Evolutionary conservation across 2,797 vertebrate genomes (phyloP).

Genomic region (Halcyon smyrnensis): DNA sequence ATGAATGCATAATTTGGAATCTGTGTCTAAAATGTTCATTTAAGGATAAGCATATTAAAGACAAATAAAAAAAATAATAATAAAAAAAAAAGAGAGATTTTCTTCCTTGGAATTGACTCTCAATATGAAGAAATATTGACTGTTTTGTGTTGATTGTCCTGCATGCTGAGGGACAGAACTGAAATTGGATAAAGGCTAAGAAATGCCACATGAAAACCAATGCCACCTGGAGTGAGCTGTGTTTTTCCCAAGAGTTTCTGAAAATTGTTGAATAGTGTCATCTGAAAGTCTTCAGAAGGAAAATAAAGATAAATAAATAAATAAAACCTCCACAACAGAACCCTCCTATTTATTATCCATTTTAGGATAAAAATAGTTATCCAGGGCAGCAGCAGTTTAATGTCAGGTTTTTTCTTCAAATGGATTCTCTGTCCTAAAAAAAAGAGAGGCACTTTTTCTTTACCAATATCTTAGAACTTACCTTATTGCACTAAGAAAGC

Average conservation of each 20-base stretch:
- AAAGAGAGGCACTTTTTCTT: not conserved
- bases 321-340: too few species aligned
- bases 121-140: constrained; percentile 49
- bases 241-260: constrained; percentile 9
- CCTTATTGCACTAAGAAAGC: not conserved
- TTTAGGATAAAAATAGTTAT: not conserved
- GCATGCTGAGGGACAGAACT: constrained; percentile 37
- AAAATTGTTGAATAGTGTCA: not conserved
- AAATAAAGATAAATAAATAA: not conserved
- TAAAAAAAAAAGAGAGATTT: constrained; percentile 29
- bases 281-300: not conserved
- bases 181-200: constrained; percentile 25
- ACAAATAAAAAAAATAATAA: constrained; percentile 32
- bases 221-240: constrained; percentile 1
- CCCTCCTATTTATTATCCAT: not conserved
- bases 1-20: constrained; percentile 82
- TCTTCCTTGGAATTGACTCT: constrained; percentile 38
- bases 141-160: constrained; percentile 35
- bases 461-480: not conserved
- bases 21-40: constrained; percentile 77
- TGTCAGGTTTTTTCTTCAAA: not conserved
- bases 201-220: constrained; percentile 9
- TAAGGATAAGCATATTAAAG: constrained; percentile 69
- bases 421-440: not conserved
- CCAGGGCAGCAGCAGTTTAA: not conserved